Percentiles rank a stretch among this genome's conserved stretches.
Evolutionary conservation across 2,797 vertebrate species (phyloP).

Genomic region (Danio choprae): DNA sequence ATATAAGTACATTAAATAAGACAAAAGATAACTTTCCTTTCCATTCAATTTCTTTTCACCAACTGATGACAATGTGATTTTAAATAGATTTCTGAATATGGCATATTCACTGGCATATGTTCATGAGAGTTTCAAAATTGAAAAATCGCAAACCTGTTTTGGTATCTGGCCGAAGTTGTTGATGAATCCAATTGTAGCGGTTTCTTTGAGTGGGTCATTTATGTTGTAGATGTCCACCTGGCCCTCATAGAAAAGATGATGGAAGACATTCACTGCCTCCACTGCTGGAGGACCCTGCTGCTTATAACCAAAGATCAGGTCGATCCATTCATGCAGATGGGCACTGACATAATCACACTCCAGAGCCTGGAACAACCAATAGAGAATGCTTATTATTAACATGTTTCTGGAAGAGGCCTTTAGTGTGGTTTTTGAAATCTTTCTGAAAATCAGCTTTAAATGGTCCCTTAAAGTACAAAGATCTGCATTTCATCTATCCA

Average conservation of each 20-base stretch:
- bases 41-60: neutral
- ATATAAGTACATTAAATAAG: neutral
- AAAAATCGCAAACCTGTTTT: constrained; percentile 85
- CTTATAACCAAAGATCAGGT: constrained; percentile 97
- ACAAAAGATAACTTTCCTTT: neutral
- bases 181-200: constrained; percentile 98
- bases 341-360: constrained; percentile 98
- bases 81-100: neutral
- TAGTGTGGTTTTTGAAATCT: neutral
- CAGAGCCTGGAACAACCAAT: constrained; percentile 81
- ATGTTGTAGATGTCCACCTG: constrained; percentile 99
- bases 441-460: too few species aligned
- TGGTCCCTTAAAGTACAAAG: too few species aligned
- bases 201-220: constrained; percentile 98
- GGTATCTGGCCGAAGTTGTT: constrained; percentile 99
- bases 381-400: neutral
- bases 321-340: constrained; percentile 98
- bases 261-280: constrained; percentile 97
- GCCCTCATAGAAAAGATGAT: constrained; percentile 98
- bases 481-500: too few species aligned
- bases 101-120: neutral
- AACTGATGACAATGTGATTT: neutral
- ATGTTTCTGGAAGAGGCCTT: neutral
- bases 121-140: neutral
- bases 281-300: constrained; percentile 97